A percentile compares a stretch with the other conserved stretches of the same genome.
Conservation (phyloP, 2,113 vertebrate genomes). For the Melanerpes aurifrons region DNA sequence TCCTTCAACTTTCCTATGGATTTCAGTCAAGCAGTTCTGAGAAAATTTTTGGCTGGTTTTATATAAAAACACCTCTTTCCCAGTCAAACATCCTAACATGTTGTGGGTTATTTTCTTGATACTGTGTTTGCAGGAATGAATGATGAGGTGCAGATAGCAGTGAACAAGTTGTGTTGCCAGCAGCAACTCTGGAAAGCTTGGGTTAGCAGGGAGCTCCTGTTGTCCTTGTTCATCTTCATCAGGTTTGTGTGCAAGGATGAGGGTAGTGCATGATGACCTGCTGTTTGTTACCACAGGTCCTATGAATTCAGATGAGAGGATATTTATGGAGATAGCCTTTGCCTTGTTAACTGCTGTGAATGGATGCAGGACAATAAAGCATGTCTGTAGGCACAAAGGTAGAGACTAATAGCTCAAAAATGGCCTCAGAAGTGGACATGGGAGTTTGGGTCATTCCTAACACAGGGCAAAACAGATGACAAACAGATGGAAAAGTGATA, state of each 20-base stretch:
- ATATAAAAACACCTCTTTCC: neutral
- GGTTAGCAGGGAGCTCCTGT: neutral
- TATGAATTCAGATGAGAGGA: neutral
- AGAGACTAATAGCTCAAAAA: neutral
- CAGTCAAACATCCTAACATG: neutral
- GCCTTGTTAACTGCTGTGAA: neutral
- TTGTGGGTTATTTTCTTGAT: neutral
- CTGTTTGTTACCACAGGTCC: neutral
- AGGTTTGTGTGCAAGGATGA: neutral
- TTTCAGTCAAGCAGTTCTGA: neutral
- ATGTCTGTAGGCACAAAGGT: neutral
- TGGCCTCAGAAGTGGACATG: neutral
- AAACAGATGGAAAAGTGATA: neutral
- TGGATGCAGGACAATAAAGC: neutral
- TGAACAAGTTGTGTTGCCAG: neutral
- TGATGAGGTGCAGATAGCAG: neutral
- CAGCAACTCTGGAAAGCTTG: neutral
- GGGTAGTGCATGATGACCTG: neutral
- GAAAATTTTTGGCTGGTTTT: neutral
- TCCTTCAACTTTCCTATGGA: neutral
- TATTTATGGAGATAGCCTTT: neutral
- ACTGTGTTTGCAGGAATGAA: neutral
- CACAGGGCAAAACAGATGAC: neutral
- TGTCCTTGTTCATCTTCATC: neutral
- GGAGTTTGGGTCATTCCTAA: neutral